Evolutionary conservation across 2,888 invertebrate species (phyloP).

Genomic region (Cinara cedri): DNA sequence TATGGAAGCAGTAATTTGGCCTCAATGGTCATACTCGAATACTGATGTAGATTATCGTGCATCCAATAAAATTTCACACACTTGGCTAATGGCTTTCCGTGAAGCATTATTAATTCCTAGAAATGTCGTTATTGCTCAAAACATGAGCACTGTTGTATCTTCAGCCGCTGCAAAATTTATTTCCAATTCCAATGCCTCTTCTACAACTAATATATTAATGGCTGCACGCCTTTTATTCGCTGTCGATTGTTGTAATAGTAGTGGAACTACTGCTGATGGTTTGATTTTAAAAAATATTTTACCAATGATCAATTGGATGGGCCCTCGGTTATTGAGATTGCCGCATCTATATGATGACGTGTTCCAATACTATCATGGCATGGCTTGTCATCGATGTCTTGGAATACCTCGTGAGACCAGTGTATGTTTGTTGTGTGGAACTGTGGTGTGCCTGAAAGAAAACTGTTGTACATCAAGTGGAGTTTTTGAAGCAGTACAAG

Average conservation of each 20-base stretch:
- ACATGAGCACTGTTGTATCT: not conserved
- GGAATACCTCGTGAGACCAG: slow-evolving; percentile 89
- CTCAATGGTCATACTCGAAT: not conserved
- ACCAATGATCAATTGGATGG: slow-evolving; percentile 70
- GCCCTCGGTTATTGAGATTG: slow-evolving; percentile 81
- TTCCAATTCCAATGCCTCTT: not conserved
- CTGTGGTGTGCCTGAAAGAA: slow-evolving; percentile 89
- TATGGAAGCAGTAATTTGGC: slow-evolving; percentile 40
- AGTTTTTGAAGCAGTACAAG: slow-evolving; percentile 84
- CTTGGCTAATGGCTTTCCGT: slow-evolving; percentile 28
- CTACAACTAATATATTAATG: slow-evolving; percentile 21
- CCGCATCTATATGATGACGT: slow-evolving; percentile 91
- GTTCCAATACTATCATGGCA: slow-evolving; percentile 91
- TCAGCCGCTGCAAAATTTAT: not conserved
- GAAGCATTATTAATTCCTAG: slow-evolving; percentile 5
- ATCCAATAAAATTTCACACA: slow-evolving; percentile 8
- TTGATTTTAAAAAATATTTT: not conserved
- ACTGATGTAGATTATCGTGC: not conserved
- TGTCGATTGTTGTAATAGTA: slow-evolving; percentile 13
- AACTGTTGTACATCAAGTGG: slow-evolving; percentile 83
- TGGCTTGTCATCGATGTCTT: slow-evolving; percentile 86
- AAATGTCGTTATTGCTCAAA: not conserved
- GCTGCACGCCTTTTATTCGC: slow-evolving; percentile 46
- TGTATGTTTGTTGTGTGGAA: slow-evolving; percentile 90
- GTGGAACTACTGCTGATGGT: not conserved